Base-by-base conservation (phyloP, 1,140 invertebrate genomes). In the Lepidotrigona ventralis region DNA sequence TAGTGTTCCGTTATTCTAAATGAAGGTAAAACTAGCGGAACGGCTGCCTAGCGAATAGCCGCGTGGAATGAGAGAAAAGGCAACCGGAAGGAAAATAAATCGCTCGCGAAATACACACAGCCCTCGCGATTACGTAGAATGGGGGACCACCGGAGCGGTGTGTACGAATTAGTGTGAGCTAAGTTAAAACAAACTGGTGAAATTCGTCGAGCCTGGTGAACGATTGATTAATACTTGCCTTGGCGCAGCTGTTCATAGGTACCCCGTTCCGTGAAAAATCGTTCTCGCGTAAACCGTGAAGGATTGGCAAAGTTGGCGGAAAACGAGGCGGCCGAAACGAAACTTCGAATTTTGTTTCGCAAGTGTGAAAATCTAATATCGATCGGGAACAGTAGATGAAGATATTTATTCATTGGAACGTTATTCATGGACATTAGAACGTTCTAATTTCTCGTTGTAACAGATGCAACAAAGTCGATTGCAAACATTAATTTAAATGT, bases 211-310 rank as follows among this genome's bases (percentile, higher is more conserved):
- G 39, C 21, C 39, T 15, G 56, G 4, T 19, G 19, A 23, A 12
- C 73, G 63, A 82, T 79, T 83, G 82, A 83, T 83, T 79, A 79
- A 83, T 83, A 79, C 39, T 46, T 46, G 39, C 15, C n/a, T 51
- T n/a, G 19, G 58, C 77, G 29, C 76, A 83, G 70, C 77, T 79
- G 82, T 54, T 60, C 66, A n/a, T n/a, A 54, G n/a, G 21, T n/a
- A 3, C 58, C n/a, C 39, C n/a, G n/a, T n/a, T 73, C 23, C 46
- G 19, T 76, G 66, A 79, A 73, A 83, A 83, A 73, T 12, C 14
- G 73, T 9, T 56, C 29, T 23, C 3, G 15, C 58, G 72, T 23
- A 72, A 66, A 77, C 8, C 19, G 71, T 60, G 71, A 53, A 81
- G 70, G 53, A 84, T 79, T 74, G 83, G 51, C n/a, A 51, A 85